Evolutionary conservation across 1,140 invertebrate species (phyloP), one percentile per base, ranked within the genome.

Genomic region (Papilio helenus): DNA sequence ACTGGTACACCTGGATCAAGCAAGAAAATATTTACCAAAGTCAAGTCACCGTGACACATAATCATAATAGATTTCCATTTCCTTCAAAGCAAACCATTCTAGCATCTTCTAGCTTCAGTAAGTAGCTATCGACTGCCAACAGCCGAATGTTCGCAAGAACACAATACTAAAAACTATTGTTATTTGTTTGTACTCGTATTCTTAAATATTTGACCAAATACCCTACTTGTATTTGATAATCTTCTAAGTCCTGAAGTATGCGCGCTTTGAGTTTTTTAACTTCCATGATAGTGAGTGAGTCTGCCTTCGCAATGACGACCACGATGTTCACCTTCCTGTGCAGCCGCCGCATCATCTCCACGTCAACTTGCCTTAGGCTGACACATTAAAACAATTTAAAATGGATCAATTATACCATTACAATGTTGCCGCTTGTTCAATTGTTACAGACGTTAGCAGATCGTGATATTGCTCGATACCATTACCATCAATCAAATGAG

Each of bases 251-350:
- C 77, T 96, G 95, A 9, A 98, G 92, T 80, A 98, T 97, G 82
- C 97, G 96, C 84, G 98, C 96, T 93, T 99, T 99, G 76, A 99
- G 96, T 89, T 97, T 97, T 84, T 96, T 96, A 71, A 99, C 97
- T 95, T 99, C 99, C 46, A 96, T 95, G 23, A 97, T 96, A 1
- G 99, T 99, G 18, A 99, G 95, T 8, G 98, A 99, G 91, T 99
- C 99, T 0, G 99, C 98, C 95, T 99, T 99, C 5, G 98, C 99
- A 88, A 99, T 99, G 0, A 99, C 97, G 71, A 99, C 98, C 20
- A 99, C 98, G 78, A 99, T 98, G 90, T 99, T 99, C 20, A 99
- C 98, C 96, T 99, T 99, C 72, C 98, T 96, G 89, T 99, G 99
- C 18, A 99, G 95, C 72, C 98, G 96, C 90, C 97, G 97, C 96